A percentile compares a stretch with the other conserved stretches of the same genome.
phyloP scores from a whole-genome alignment of 2,888 invertebrate species.

The Noctua fimbriata region DNA sequence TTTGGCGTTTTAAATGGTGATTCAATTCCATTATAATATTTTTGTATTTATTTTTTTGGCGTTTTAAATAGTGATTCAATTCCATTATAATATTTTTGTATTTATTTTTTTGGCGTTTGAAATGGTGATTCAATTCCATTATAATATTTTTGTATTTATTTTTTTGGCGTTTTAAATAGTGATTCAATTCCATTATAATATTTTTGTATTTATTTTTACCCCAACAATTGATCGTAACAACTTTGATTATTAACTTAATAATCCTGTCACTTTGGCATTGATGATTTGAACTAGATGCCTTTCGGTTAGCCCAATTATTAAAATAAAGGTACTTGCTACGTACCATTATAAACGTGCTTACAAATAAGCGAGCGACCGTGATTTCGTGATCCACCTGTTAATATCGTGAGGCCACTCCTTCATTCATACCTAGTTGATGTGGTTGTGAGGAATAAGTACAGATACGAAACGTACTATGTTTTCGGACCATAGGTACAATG shows the following conservation, averaged over 20 bases:
- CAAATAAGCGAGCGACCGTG: neutral
- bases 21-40: neutral
- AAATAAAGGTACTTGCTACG: no score
- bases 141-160: neutral
- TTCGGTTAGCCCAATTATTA: conserved; percentile 1
- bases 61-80: neutral
- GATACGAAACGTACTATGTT: neutral
- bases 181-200: neutral
- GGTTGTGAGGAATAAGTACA: neutral
- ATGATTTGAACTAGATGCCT: neutral
- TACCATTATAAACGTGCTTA: no score
- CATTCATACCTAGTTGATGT: neutral
- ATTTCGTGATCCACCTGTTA: neutral
- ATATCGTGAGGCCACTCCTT: neutral
- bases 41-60: neutral
- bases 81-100: neutral
- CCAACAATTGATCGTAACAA: neutral
- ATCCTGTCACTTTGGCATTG: neutral
- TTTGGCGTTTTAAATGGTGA: neutral
- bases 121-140: neutral
- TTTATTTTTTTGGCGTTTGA: neutral
- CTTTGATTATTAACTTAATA: neutral
- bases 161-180: neutral
- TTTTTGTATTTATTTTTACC: neutral
- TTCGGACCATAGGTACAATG: conserved; percentile 42